These are phyloP conservation scores for Macheiramphus alcinus DNA, from an alignment of 2,113 vertebrate genomes.

Conservation along the genomic window DNA sequence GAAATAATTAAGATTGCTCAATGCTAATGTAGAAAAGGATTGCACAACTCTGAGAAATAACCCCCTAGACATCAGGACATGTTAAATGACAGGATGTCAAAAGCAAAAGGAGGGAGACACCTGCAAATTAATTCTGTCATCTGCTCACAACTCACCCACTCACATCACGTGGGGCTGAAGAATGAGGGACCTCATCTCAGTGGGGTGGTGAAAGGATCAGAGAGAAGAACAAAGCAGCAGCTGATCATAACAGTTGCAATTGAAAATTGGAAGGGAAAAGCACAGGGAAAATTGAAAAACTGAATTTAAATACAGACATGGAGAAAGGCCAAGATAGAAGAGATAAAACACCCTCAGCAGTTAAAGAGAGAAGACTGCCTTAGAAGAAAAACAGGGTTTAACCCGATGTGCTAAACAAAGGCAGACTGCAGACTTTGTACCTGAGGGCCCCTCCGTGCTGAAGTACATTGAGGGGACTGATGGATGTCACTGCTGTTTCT, in stretches of 20 bases:
- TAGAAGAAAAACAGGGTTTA: not conserved
- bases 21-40: conserved; percentile 44
- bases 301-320: conserved; percentile 8
- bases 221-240: conserved; percentile 18
- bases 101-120: conserved; percentile 37
- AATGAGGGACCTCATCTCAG: conserved; percentile 1
- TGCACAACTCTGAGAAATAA: conserved; percentile 37
- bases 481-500: not conserved
- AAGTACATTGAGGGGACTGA: not conserved
- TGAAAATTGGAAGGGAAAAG: conserved; percentile 14
- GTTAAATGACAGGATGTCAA: conserved; percentile 41
- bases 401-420: not conserved
- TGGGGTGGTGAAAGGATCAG: not conserved
- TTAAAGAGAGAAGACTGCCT: not conserved
- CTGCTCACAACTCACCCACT: not conserved
- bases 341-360: not conserved
- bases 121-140: conserved; percentile 53
- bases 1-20: conserved; percentile 45
- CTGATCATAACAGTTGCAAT: not conserved
- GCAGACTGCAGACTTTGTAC: not conserved
- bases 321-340: conserved; percentile 18
- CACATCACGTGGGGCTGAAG: not conserved
- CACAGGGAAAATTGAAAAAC: not conserved
- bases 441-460: not conserved
- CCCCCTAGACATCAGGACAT: conserved; percentile 3